phyloP scores from a whole-genome alignment of 2,888 invertebrate genomes.

The Synanthedon formicaeformis region DNA sequence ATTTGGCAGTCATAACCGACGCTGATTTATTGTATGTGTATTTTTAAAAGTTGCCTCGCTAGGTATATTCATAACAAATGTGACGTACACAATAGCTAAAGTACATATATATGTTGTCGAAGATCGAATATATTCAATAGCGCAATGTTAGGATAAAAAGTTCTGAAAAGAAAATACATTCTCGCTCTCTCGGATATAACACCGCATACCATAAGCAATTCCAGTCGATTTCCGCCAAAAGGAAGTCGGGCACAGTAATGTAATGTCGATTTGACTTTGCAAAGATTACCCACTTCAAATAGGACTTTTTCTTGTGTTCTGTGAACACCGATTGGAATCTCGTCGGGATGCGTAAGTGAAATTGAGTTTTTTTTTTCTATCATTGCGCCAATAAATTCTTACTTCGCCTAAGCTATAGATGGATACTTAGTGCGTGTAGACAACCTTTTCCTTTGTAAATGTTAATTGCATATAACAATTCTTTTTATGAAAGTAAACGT shows the following conservation, averaged over 20 bases:
- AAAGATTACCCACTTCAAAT: slow-evolving; percentile 8
- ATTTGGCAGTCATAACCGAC: too few relatives aligned
- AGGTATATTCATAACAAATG: too few relatives aligned
- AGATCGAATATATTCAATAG: not conserved
- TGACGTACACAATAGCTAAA: too few relatives aligned
- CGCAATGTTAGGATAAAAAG: not conserved
- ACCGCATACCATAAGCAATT: slow-evolving; percentile 23
- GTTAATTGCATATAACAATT: too few relatives aligned
- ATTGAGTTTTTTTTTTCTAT: not conserved
- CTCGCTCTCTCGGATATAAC: slow-evolving; percentile 8
- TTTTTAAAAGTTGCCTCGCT: too few relatives aligned
- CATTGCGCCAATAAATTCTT: not conserved
- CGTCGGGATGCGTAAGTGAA: not conserved
- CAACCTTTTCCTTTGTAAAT: too few relatives aligned
- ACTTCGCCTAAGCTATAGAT: not conserved
- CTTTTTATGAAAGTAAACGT: too few relatives aligned
- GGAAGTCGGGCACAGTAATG: slow-evolving; percentile 17
- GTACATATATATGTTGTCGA: too few relatives aligned
- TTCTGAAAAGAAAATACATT: slow-evolving; percentile 2
- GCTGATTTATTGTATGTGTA: too few relatives aligned
- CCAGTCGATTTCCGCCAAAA: slow-evolving; percentile 27
- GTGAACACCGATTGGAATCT: slow-evolving; percentile 1
- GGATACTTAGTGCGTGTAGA: too few relatives aligned
- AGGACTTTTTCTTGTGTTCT: slow-evolving; percentile 4
- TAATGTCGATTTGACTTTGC: slow-evolving; percentile 22